Conservation (phyloP, 2,797 vertebrate species). For the Bovichtus diacanthus region DNA sequence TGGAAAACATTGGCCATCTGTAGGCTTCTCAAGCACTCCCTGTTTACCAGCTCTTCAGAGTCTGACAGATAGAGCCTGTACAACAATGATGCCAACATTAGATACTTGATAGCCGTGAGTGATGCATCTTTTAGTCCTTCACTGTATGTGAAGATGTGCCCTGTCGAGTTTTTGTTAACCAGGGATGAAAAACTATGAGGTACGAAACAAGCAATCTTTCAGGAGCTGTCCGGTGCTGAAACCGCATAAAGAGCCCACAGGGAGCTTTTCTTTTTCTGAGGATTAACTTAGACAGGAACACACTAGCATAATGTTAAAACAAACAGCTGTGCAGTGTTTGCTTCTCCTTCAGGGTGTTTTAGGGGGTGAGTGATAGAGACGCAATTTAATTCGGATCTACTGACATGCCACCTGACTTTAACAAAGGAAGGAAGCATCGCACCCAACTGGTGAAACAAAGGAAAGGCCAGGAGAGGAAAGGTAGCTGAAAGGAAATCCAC, state of each 20-base stretch:
- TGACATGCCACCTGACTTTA: constrained; percentile 47
- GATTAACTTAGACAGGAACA: constrained; percentile 51
- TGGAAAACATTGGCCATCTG: constrained; percentile 73
- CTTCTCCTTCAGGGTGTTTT: constrained; percentile 41
- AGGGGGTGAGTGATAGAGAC: constrained; percentile 46
- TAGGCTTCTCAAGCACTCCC: constrained; percentile 47
- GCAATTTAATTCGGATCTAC: constrained; percentile 44
- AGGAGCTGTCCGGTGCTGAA: constrained; percentile 80
- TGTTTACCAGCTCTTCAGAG: constrained; percentile 67
- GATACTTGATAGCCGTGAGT: constrained; percentile 37
- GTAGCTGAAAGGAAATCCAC: constrained; percentile 34
- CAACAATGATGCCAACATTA: constrained; percentile 35
- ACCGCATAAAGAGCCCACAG: constrained; percentile 36
- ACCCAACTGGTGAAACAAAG: constrained; percentile 64
- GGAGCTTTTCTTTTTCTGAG: constrained; percentile 48
- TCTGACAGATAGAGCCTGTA: constrained; percentile 62
- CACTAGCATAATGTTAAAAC: constrained; percentile 48
- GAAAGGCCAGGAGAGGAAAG: constrained; percentile 40
- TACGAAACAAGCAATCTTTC: constrained; percentile 8
- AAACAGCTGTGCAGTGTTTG: constrained; percentile 58
- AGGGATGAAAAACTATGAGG: constrained; percentile 3
- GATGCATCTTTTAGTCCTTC: constrained; percentile 18
- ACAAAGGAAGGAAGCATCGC: constrained; percentile 63
- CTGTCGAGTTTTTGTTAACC: constrained; percentile 28
- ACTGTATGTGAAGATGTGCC: constrained; percentile 12